These are phyloP conservation scores for Rallus limicola DNA, from an alignment of 2,113 vertebrate genomes.

Conservation along the genomic window DNA sequence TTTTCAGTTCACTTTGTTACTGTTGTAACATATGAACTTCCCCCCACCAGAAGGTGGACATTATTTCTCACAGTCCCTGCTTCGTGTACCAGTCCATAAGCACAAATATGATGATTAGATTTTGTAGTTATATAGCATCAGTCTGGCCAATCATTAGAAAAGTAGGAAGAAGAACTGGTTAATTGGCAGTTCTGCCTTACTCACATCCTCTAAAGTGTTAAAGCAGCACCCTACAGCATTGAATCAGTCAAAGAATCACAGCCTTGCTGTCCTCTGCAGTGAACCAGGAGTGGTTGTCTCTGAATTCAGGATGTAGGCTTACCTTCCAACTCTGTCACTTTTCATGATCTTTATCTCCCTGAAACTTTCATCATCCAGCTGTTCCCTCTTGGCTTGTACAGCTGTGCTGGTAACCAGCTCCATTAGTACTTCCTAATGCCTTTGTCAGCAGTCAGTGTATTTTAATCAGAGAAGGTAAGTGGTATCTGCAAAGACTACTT, in stretches of 20 bases:
- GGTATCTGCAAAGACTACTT: not conserved
- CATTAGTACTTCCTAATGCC: not conserved
- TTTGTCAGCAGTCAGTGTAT: not conserved
- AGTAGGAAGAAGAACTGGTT: not conserved
- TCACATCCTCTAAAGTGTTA: not conserved
- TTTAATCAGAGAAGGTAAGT: not conserved
- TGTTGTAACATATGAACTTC: fast-evolving
- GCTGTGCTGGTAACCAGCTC: not conserved
- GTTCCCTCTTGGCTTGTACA: not conserved
- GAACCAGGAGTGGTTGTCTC: not conserved
- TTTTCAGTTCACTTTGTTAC: not conserved
- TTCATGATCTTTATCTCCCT: conserved; percentile 26
- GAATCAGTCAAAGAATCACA: not conserved
- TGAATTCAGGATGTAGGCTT: not conserved
- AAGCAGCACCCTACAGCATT: not conserved
- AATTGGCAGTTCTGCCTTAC: not conserved
- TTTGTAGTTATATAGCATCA: not conserved
- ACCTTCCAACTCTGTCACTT: conserved; percentile 1
- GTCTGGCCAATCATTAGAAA: not conserved
- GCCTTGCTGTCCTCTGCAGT: not conserved
- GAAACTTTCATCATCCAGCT: conserved; percentile 55
- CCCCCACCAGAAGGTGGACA: not conserved
- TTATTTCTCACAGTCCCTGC: not conserved
- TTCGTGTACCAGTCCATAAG: not conserved
- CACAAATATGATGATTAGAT: not conserved